phyloP scores from a whole-genome alignment of 1,140 invertebrate species.

The Nephila pilipes region DNA sequence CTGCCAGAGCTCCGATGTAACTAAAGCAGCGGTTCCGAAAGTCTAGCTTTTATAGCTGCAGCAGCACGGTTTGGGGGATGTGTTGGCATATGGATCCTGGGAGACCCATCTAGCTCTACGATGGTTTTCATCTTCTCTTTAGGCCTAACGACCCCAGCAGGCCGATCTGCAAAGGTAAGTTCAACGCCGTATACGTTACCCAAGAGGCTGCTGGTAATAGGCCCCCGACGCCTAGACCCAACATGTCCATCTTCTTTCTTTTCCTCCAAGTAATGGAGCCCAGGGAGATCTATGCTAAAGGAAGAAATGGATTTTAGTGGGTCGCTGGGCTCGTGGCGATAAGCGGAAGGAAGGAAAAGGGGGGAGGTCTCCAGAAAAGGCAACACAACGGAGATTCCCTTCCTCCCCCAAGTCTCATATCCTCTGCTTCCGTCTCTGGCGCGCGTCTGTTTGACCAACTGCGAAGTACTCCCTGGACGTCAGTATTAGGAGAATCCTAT shows the following conservation, averaged over 20 bases:
- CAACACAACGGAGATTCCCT: conserved; percentile 42
- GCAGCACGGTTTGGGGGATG: conserved; percentile 54
- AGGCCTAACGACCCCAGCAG: conserved; percentile 77
- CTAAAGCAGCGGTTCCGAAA: conserved; percentile 59
- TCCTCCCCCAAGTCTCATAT: background rate
- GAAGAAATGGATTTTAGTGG: conserved; percentile 74
- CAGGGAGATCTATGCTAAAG: conserved; percentile 71
- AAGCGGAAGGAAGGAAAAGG: conserved; percentile 25
- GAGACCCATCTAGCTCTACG: conserved; percentile 73
- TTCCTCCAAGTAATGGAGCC: conserved; percentile 71
- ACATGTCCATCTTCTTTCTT: conserved; percentile 72
- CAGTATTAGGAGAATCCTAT: conserved; percentile 64
- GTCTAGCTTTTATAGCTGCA: conserved; percentile 67
- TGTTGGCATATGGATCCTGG: conserved; percentile 77
- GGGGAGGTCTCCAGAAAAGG: conserved; percentile 42
- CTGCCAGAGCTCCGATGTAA: conserved; percentile 61
- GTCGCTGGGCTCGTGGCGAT: conserved; percentile 71
- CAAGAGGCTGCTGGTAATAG: conserved; percentile 70
- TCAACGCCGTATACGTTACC: conserved; percentile 59
- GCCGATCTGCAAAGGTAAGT: conserved; percentile 70
- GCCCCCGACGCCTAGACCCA: conserved; percentile 68
- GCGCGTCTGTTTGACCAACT: conserved; percentile 77
- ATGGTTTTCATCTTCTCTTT: conserved; percentile 77
- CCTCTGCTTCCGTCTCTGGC: conserved; percentile 38
- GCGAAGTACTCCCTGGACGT: conserved; percentile 74